These are phyloP conservation scores for Scelioninae gen. 1 DNA, from an alignment of 2,888 invertebrate species.

Conservation along the genomic window DNA sequence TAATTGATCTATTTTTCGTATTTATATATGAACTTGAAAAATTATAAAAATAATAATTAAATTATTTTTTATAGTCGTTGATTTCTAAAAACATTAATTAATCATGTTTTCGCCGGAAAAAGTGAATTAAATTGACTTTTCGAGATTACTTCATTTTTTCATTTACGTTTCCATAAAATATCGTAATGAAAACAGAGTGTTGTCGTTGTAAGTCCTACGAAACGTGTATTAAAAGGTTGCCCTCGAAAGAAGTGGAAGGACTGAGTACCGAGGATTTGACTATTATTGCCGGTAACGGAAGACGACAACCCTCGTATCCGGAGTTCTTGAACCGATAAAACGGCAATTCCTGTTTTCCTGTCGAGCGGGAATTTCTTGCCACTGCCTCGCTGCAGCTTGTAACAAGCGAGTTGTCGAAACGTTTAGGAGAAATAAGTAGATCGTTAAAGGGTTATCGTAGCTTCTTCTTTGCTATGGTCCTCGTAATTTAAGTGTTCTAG, in stretches of 20 bases:
- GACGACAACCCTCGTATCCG: conserved; percentile 63
- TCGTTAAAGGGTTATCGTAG: conserved; percentile 75
- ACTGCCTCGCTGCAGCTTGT: conserved; percentile 43
- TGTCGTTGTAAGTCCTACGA: conserved; percentile 26
- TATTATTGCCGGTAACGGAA: conserved; percentile 65
- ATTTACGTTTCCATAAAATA: conserved; percentile 39
- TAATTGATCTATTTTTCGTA: too few relatives aligned
- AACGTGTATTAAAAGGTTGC: conserved; percentile 38
- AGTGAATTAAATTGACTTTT: too few relatives aligned
- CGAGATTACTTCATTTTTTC: conserved; percentile 8
- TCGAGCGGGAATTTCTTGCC: conserved; percentile 54
- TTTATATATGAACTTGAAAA: too few relatives aligned
- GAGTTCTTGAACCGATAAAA: conserved; percentile 63
- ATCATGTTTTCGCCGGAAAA: too few relatives aligned
- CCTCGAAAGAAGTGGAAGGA: conserved; percentile 43
- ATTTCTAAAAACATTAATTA: too few relatives aligned
- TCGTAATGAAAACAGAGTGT: conserved; percentile 75
- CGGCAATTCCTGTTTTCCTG: conserved; percentile 57
- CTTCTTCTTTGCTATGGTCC: conserved; percentile 73
- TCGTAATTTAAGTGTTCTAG: conserved; percentile 75
- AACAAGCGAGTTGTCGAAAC: conserved; percentile 66
- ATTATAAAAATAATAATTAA: too few relatives aligned
- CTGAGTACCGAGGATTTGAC: conserved; percentile 59
- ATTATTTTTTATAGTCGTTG: too few relatives aligned
- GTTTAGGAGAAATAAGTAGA: conserved; percentile 70